Evolutionary conservation across 2,888 invertebrate species (phyloP), one percentile per base, ranked within the genome.

Genomic region (Coleophora deauratella): DNA sequence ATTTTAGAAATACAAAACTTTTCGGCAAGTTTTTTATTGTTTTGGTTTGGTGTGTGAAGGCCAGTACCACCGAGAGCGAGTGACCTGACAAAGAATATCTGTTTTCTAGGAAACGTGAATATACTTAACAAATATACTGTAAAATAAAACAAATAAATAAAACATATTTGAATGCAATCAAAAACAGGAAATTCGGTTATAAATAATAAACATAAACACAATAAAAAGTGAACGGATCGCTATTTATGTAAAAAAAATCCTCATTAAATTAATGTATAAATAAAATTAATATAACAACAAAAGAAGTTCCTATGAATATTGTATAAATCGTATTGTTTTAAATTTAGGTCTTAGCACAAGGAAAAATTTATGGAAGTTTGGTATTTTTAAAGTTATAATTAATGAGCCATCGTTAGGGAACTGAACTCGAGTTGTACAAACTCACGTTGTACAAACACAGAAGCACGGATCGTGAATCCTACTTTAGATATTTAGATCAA

Each of bases 251-350:
- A 81, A 21, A 77, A 75, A 79, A 70, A 70, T 82, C 80, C 81
- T 82, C 80, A 75, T n/a, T 80, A 76, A 78, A 79, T 68, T 79
- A 81, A 81, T 84, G 80, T 82, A 82, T 82, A 72, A 81, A 79
- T 81, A 79, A 84, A 84, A 78, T 80, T 64, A 75, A 82, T 80
- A 74, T 82, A 81, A 84, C 82, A 84, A 84, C 82, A 84, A 84
- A 82, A 80, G 80, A 84, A 85, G 85, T 85, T 84, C 85, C 85
- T 85, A 85, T 84, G 78, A 81, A 81, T 81, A 81, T 81, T 84
- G 81, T 84, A 82, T 84, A 82, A 82, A 84, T 72, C 68, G 80
- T 84, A 82, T 84, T 84, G 76, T 84, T 80, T 84, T 82, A 82
- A 84, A 80, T 82, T 84, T 84, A 84, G 85, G 77, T 81, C 80